A percentile compares a stretch with the other conserved stretches of the same genome.
These are phyloP conservation scores for Desmodus rotundus DNA, from an alignment of 2,113 vertebrate species.

Conservation along the genomic window DNA sequence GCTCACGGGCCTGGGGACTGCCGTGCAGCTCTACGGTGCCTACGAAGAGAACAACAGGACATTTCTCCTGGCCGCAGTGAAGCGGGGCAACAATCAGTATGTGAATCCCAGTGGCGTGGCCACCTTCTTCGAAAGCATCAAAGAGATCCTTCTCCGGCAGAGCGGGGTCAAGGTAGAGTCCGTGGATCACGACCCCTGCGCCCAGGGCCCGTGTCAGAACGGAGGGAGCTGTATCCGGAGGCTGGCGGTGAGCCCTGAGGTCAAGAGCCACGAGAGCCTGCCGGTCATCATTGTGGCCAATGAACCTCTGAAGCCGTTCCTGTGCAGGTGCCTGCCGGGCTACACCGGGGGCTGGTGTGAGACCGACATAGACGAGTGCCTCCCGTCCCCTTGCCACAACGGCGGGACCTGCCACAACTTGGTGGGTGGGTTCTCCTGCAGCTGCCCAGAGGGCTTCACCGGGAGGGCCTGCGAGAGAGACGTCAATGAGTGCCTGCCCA, in stretches of 20 bases:
- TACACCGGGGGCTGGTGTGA: constrained; percentile 91
- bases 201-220: constrained; percentile 92
- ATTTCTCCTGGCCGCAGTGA: constrained; percentile 92
- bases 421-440: constrained; percentile 95
- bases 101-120: constrained; percentile 93
- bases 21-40: constrained; percentile 89
- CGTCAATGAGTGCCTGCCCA: constrained; percentile 94
- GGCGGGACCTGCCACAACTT: constrained; percentile 95
- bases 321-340: constrained; percentile 92
- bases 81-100: constrained; percentile 88
- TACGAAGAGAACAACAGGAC: constrained; percentile 92
- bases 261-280: constrained; percentile 87
- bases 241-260: constrained; percentile 83
- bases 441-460: constrained; percentile 92
- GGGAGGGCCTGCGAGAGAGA: constrained; percentile 97
- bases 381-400: constrained; percentile 95
- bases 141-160: constrained; percentile 91
- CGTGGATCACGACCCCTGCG: constrained; percentile 93
- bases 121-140: constrained; percentile 98
- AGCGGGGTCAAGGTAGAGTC: constrained; percentile 92
- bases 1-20: constrained; percentile 91
- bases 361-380: constrained; percentile 92
- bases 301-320: constrained; percentile 88
- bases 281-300: constrained; percentile 92
- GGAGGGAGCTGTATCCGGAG: constrained; percentile 92